Evolutionary conservation across 2,797 vertebrate genomes (phyloP), one percentile per base, ranked within the genome.

Genomic region (Xenopus petersii): DNA sequence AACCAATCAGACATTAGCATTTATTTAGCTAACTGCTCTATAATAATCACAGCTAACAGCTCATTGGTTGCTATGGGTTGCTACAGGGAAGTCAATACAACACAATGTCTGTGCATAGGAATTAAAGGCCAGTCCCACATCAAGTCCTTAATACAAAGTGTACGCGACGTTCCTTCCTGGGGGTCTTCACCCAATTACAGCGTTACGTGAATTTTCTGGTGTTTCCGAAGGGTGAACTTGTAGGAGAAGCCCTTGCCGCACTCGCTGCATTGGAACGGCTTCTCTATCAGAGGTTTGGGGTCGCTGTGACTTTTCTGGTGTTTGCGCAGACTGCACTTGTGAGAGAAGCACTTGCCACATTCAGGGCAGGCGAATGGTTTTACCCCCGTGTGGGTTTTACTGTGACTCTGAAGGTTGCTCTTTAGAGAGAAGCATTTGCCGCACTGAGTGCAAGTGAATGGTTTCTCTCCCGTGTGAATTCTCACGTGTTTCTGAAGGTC

Each of bases 351-450:
- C 21, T 60, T 60, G 17, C 21, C 58, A 26, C 58, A 60, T 24
- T 60, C 21, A 4, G 58, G 9, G 12, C 58, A 60, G 9, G 58
- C 3, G 58, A 24, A 60, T 10, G 58, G 58, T 51, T 0, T 89
- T 17, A 24, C 58, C 17, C 47, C 64, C 11, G 26, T 17, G 0
- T 84, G 83, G 0, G 81, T 84, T 61, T 82, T 83, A 77, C 81
- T 82, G 83, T 89, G 89, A 0, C 88, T 90, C 15, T 89, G 81
- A 77, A 88, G 84, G 1, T 67, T 77, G 0, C 81, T 75, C 21
- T 0, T 75, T 70, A 73, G 79, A 0, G 71, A 82, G 8, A 88
- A 88, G n/a, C 83, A 84, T 59, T 62, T 71, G 16, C 59, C 70
- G 49, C 70, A 71, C 21, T 71, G 58, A 33, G 70, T 15, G 46